phyloP scores from a whole-genome alignment of 1,140 invertebrate genomes.

The Goniozus legneri region DNA sequence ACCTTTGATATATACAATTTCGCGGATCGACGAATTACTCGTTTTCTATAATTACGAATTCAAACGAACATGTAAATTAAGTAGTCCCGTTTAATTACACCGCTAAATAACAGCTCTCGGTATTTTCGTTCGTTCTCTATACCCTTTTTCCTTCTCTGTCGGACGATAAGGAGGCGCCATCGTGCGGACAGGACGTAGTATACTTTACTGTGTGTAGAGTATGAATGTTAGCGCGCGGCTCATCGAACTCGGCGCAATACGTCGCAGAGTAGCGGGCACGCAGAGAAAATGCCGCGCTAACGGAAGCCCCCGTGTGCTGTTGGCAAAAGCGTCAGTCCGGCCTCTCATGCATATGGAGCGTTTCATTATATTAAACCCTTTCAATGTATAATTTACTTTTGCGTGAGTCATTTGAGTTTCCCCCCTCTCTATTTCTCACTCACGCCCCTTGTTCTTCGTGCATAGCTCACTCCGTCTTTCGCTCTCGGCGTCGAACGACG shows the following conservation, averaged over 20 bases:
- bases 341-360: conserved; percentile 63
- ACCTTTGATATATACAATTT: too few species aligned
- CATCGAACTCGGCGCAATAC: conserved; percentile 41
- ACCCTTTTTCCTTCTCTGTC: background rate
- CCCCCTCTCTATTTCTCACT: too few species aligned
- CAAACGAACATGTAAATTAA: too few species aligned
- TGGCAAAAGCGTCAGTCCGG: conserved; percentile 45
- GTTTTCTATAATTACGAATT: too few species aligned
- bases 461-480: too few species aligned
- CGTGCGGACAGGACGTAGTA: conserved; percentile 25
- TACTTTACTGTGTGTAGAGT: background rate
- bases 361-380: conserved; percentile 67
- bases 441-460: too few species aligned
- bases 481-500: too few species aligned
- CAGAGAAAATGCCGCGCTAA: conserved; percentile 42
- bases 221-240: conserved; percentile 29
- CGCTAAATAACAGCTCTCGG: too few species aligned
- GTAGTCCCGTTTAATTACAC: too few species aligned
- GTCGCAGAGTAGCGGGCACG: conserved; percentile 40
- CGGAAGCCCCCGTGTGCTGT: conserved; percentile 34
- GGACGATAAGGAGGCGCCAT: too few species aligned
- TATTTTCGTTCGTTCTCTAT: background rate
- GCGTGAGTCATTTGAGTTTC: conserved; percentile 63
- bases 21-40: too few species aligned
- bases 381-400: conserved; percentile 69